Evolutionary conservation across 1,140 invertebrate genomes (phyloP).

Genomic region (Trichogramma pretiosum): DNA sequence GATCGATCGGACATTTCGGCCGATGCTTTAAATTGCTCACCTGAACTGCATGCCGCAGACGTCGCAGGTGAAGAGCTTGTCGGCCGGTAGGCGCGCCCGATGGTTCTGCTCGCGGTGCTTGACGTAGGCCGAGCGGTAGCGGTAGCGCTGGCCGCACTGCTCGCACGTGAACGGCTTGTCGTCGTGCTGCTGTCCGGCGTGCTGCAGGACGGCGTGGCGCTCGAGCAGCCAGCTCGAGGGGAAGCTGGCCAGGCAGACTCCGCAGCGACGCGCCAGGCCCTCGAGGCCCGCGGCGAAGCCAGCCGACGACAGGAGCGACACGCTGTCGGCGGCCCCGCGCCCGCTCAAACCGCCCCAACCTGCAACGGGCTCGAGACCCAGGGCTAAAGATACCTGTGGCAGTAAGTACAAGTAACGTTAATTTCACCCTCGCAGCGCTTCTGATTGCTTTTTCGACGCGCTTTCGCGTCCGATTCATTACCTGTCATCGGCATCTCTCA

Average conservation of each 20-base stretch:
- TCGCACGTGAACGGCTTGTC: conserved; percentile 88
- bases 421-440: too few species aligned
- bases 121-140: conserved; percentile 78
- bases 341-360: conserved; percentile 46
- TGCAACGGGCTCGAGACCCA: conserved; percentile 46
- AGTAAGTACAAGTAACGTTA: background rate
- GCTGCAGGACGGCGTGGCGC: conserved; percentile 69
- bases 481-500: too few species aligned
- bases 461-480: background rate
- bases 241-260: conserved; percentile 71
- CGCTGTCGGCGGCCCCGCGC: conserved; percentile 40
- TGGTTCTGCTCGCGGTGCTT: conserved; percentile 85
- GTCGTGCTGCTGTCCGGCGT: conserved; percentile 55
- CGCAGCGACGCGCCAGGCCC: conserved; percentile 54
- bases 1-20: background rate
- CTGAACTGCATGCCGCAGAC: conserved; percentile 19
- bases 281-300: conserved; percentile 37
- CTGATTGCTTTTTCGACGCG: background rate
- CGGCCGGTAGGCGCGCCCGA: conserved; percentile 70
- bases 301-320: conserved; percentile 43
- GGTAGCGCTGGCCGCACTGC: conserved; percentile 81
- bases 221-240: conserved; percentile 73
- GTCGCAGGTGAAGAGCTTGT: conserved; percentile 75
- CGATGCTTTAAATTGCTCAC: background rate
- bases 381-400: conserved; percentile 39